Evolutionary conservation across 1,140 invertebrate species (phyloP).

Genomic region (Neuroterus valhalla): DNA sequence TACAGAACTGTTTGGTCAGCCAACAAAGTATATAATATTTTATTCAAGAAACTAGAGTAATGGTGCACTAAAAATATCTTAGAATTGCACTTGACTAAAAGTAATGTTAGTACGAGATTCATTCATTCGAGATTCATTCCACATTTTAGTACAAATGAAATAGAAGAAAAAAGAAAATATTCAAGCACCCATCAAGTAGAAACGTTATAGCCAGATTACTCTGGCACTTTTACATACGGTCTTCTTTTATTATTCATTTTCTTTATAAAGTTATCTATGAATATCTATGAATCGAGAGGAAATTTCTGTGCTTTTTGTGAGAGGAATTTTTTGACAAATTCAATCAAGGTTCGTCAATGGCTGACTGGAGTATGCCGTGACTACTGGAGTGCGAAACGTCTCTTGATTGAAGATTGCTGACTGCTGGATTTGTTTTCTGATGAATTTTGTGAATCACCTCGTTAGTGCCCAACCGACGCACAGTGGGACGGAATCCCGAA

Average conservation of each 20-base stretch:
- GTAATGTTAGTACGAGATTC: not conserved
- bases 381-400: constrained; percentile 12
- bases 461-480: too few relatives aligned
- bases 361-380: constrained; percentile 1
- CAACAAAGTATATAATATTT: not conserved
- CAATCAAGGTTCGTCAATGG: not conserved
- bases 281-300: too few relatives aligned
- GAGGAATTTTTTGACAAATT: constrained; percentile 8
- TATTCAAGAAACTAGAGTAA: constrained; percentile 12
- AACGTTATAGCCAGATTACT: too few relatives aligned
- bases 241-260: too few relatives aligned
- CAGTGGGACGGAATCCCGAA: too few relatives aligned
- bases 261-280: not conserved
- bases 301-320: too few relatives aligned
- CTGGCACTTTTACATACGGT: too few relatives aligned
- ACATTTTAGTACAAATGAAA: not conserved
- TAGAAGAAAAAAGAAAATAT: not conserved
- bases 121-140: constrained; percentile 22
- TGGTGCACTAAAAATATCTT: constrained; percentile 15
- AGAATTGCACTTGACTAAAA: constrained; percentile 8
- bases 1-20: constrained; percentile 9
- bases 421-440: constrained; percentile 5
- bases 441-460: not conserved
- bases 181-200: constrained; percentile 14
- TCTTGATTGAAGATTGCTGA: constrained; percentile 15